Evolutionary conservation across 2,797 vertebrate species (phyloP).

Genomic region (Anas georgica): DNA sequence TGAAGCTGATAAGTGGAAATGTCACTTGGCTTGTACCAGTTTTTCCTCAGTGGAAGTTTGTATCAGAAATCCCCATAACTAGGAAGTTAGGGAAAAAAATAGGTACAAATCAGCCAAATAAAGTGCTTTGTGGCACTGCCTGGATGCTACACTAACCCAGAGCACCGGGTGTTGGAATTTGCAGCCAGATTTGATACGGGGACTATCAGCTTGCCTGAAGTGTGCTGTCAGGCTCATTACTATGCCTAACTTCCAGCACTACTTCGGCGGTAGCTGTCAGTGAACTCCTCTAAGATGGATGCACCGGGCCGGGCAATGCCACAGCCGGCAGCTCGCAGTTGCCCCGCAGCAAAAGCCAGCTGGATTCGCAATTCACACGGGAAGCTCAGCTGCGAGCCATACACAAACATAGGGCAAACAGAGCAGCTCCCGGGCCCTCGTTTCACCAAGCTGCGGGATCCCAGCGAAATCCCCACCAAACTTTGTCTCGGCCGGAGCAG

Average conservation of each 20-base stretch:
- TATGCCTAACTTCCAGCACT: background rate
- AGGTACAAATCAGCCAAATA: background rate
- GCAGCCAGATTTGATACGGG: background rate
- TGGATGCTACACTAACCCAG: background rate
- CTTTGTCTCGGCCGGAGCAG: background rate
- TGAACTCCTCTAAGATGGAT: background rate
- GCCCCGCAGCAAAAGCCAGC: background rate
- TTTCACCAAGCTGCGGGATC: background rate
- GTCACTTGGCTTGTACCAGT: background rate
- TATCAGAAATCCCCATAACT: background rate
- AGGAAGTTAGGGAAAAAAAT: background rate
- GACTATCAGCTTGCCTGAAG: background rate
- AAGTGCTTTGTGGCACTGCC: background rate
- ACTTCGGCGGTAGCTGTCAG: background rate
- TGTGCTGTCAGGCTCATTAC: background rate
- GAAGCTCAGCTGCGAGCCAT: background rate
- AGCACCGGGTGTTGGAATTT: background rate
- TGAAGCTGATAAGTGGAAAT: background rate
- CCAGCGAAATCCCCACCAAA: background rate
- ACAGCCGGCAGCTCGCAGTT: background rate
- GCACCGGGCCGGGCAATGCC: background rate
- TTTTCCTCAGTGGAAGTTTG: background rate
- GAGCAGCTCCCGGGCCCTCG: rapidly evolving
- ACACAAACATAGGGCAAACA: background rate
- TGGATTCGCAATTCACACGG: background rate